Evolutionary conservation across 2,113 vertebrate species (phyloP), one percentile per base, ranked within the genome.

Genomic region (Agelaius phoeniceus): DNA sequence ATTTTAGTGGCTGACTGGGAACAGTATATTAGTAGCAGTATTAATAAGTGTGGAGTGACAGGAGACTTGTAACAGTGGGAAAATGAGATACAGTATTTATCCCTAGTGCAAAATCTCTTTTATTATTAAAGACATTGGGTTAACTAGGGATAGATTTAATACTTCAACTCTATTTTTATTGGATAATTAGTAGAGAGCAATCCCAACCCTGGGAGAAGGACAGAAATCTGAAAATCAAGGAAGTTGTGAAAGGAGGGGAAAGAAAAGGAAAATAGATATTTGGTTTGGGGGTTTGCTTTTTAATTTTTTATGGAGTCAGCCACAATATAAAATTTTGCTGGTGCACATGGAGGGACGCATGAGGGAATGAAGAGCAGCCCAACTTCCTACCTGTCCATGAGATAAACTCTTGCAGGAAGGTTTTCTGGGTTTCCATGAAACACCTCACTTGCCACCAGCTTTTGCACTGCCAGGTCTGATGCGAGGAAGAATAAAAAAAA

Each of bases 21-120:
- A 51, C 94, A 37, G 33, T 98, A 97, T 96, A 96, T 98, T 97
- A 97, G 95, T 1, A 5, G 83, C 83, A 54, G 79, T 89, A 92
- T 97, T 98, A 98, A 96, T 97, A 98, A 97, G 94, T 39, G 55
- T 84, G 73, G 81, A 93, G 93, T 98, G 97, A 97, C 96, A 94
- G 94, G 96, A 97, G 95, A 87, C 97, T 96, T 86, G 91, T 61
- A 94, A 97, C 96, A 93, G 86, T 83, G 92, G 95, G 93, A 87
- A 97, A 98, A 98, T 87, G 97, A 98, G 96, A 90, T 43, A 58
- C 2, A 20, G 94, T 97, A 97, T 97, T 98, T 97, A 97, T 98
- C 97, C 98, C 97, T 84, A 95, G 98, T 98, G 97, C 95, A 97
- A 97, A 98, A 97, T 98, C 93, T 96, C 87, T 86, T 97, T 96